phyloP scores from a whole-genome alignment of 2,113 vertebrate genomes.

The Chloropsis hardwickii region DNA sequence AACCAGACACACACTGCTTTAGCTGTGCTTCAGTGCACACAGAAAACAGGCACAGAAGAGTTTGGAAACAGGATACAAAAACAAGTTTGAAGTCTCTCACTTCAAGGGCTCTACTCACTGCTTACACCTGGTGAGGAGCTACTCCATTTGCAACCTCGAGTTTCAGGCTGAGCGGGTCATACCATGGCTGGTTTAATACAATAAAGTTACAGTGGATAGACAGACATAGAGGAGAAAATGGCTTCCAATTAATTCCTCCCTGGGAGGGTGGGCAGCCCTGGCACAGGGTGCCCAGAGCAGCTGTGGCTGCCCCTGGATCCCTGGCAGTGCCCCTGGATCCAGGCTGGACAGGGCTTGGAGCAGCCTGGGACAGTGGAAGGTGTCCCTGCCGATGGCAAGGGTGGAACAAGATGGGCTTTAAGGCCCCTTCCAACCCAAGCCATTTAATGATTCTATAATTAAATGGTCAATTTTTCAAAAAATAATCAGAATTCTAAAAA shows the following conservation, averaged over 20 bases:
- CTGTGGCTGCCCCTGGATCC: neutral
- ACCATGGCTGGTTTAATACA: neutral
- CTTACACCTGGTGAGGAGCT: neutral
- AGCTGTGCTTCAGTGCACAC: neutral
- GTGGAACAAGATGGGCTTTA: accelerated
- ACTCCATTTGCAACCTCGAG: neutral
- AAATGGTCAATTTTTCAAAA: accelerated
- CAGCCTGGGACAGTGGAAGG: neutral
- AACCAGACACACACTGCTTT: neutral
- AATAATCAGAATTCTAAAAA: neutral
- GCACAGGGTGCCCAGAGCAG: neutral
- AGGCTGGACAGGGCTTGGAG: neutral
- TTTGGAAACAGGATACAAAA: neutral
- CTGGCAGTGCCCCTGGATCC: neutral
- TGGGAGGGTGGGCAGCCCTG: neutral
- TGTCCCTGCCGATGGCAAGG: neutral
- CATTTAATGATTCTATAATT: neutral
- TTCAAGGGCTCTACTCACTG: neutral
- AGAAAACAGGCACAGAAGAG: neutral
- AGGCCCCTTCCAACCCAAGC: neutral
- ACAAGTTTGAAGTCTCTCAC: neutral
- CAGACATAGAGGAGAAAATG: neutral
- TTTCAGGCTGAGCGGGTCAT: neutral
- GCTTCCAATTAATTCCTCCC: neutral
- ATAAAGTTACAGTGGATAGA: neutral